phyloP scores from a whole-genome alignment of 2,888 invertebrate genomes.

The Macrophya annulata region DNA sequence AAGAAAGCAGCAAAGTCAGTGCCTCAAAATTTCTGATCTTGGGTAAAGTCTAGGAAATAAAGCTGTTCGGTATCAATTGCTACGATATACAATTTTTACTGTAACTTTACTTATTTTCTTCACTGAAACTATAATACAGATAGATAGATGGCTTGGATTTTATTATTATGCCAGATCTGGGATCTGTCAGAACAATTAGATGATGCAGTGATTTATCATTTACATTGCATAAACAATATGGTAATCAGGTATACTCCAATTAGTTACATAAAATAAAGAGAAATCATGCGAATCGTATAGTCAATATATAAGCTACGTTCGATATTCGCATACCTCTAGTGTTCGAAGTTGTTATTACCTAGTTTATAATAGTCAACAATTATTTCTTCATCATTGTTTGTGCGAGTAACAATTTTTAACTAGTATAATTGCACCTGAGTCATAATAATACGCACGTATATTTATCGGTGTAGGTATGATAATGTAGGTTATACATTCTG shows the following conservation, averaged over 20 bases:
- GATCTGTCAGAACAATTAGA: not conserved
- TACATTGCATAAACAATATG: not conserved
- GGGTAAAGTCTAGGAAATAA: not conserved
- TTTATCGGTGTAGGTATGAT: too few relatives aligned
- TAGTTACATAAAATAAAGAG: not conserved
- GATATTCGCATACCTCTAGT: not conserved
- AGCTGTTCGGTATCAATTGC: not conserved
- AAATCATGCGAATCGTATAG: not conserved
- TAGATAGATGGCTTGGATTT: not conserved
- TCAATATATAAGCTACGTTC: not conserved
- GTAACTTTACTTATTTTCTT: not conserved
- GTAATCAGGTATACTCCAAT: not conserved
- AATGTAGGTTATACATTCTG: not conserved
- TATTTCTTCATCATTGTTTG: not conserved
- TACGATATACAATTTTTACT: not conserved
- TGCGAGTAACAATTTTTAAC: not conserved
- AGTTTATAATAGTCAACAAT: not conserved
- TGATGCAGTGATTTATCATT: not conserved
- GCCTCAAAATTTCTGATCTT: slow-evolving; percentile 4
- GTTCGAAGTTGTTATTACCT: not conserved
- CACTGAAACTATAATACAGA: not conserved
- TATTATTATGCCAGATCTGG: not conserved
- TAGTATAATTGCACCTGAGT: too few relatives aligned
- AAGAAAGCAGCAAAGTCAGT: slow-evolving; percentile 19
- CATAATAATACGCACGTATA: too few relatives aligned